Evolutionary conservation across 2,888 invertebrate species (phyloP).

Genomic region (Scotopteryx bipunctaria): DNA sequence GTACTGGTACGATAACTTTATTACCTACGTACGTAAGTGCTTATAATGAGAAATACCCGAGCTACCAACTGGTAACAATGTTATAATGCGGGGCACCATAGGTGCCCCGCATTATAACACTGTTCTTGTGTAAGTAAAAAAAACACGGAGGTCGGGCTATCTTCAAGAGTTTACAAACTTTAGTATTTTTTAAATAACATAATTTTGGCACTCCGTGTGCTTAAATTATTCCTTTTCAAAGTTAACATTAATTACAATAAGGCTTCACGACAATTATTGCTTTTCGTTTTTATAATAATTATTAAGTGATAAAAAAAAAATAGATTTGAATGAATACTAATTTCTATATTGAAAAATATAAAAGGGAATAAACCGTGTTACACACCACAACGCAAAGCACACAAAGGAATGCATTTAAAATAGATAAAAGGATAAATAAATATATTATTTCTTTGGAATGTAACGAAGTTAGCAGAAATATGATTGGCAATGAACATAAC

Average conservation of each 20-base stretch:
- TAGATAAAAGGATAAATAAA: slow-evolving; percentile 61
- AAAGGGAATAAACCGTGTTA: slow-evolving; percentile 50
- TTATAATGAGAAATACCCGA: not conserved
- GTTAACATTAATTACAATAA: slow-evolving; percentile 61
- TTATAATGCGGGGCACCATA: too few relatives aligned
- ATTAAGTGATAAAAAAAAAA: slow-evolving; percentile 21
- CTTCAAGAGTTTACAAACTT: slow-evolving; percentile 3
- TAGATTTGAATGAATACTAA: slow-evolving; percentile 28
- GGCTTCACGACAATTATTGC: slow-evolving; percentile 73
- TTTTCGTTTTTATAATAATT: slow-evolving; percentile 52
- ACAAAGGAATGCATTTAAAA: slow-evolving; percentile 68
- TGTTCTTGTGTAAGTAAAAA: slow-evolving; percentile 1
- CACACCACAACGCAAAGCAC: slow-evolving; percentile 60
- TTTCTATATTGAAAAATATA: slow-evolving; percentile 27
- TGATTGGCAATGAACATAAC: slow-evolving; percentile 35
- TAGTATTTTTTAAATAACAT: slow-evolving; percentile 32
- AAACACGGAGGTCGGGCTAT: slow-evolving; percentile 8
- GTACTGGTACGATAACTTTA: not conserved
- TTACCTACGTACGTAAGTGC: not conserved
- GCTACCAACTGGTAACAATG: slow-evolving; percentile 8
- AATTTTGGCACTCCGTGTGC: slow-evolving; percentile 75
- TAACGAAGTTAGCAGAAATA: slow-evolving; percentile 63
- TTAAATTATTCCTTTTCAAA: slow-evolving; percentile 51
- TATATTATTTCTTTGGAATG: slow-evolving; percentile 74
- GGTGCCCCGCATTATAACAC: not conserved